Percentiles rank a stretch among this genome's conserved stretches.
Conservation (phyloP, 64 coral and sea anemone species). For the Porites australiensis region DNA sequence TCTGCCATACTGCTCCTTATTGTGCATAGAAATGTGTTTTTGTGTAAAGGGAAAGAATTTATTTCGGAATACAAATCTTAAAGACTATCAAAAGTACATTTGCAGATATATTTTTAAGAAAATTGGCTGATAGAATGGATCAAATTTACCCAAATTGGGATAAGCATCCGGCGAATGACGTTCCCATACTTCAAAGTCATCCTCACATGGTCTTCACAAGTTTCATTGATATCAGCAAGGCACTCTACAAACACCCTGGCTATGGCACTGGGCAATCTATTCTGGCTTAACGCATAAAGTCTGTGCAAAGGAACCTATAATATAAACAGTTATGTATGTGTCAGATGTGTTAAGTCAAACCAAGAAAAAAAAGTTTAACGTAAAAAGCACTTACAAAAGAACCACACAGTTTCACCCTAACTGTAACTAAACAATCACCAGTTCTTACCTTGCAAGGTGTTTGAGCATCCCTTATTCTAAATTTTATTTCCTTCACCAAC, state of each 20-base stretch:
- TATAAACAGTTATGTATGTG: too few species aligned
- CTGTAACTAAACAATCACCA: background rate
- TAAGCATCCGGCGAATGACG: background rate
- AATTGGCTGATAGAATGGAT: too few species aligned
- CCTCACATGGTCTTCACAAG: background rate
- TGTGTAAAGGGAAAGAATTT: too few species aligned
- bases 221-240: background rate
- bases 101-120: too few species aligned
- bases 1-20: too few species aligned
- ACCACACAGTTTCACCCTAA: too few species aligned
- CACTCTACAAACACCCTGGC: background rate
- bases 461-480: background rate
- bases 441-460: background rate
- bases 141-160: slow-evolving; percentile 7
- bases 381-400: too few species aligned
- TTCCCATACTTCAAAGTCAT: background rate
- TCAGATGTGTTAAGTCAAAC: background rate
- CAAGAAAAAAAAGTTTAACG: background rate
- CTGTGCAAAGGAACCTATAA: background rate
- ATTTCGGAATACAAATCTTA: too few species aligned
- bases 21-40: too few species aligned
- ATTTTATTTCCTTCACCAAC: background rate
- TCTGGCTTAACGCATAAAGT: background rate
- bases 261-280: background rate
- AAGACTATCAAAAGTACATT: too few species aligned